Conservation (phyloP, 2,113 vertebrate species). For the Anarhynchus alexandrinus region DNA sequence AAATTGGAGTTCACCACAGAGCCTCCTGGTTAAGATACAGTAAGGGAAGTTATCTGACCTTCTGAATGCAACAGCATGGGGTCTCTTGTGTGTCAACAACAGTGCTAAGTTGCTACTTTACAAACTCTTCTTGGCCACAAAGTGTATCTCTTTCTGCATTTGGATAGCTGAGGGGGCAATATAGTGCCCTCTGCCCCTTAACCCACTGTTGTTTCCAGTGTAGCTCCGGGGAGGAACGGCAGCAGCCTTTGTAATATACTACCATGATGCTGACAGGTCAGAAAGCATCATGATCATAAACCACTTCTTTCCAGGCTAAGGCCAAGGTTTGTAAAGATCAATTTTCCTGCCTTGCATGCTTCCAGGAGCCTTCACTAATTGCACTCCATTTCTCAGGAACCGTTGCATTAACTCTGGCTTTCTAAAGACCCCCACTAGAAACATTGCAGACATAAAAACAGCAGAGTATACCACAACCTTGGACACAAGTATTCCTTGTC, state of each 20-base stretch:
- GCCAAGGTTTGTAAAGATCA: neutral
- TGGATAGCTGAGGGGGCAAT: neutral
- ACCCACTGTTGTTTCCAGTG: neutral
- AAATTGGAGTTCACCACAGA: neutral
- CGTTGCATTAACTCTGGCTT: constrained; percentile 1
- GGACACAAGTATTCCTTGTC: neutral
- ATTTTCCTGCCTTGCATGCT: constrained; percentile 3
- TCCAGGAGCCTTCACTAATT: constrained; percentile 24
- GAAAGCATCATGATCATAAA: constrained; percentile 12
- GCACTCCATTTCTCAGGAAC: neutral
- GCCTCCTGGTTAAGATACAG: neutral
- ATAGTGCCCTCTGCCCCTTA: neutral
- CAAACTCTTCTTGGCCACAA: neutral
- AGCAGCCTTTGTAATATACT: neutral
- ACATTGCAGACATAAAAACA: neutral
- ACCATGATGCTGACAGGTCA: neutral
- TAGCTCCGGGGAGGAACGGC: neutral
- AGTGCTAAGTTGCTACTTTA: neutral
- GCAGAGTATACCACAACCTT: neutral
- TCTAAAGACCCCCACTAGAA: neutral
- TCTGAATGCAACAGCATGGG: neutral
- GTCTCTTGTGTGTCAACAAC: neutral
- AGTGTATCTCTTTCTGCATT: neutral
- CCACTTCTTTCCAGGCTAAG: neutral
- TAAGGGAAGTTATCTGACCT: neutral